A percentile compares a stretch with the other conserved stretches of the same genome.
Evolutionary conservation across 2,113 vertebrate genomes (phyloP).

Genomic region (Burhinus oedicnemus): DNA sequence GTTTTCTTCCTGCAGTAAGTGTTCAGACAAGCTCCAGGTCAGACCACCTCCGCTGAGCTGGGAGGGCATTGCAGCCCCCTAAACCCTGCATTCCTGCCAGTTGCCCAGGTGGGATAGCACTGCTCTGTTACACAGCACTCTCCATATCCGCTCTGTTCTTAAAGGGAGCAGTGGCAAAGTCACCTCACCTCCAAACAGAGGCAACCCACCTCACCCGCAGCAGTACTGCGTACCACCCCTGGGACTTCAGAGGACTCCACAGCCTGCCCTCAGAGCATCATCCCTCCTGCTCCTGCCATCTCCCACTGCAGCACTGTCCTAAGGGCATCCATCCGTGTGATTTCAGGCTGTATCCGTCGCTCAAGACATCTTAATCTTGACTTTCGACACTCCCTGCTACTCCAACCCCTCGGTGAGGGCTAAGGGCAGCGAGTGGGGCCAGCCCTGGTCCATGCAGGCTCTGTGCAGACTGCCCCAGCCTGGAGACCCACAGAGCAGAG

Average conservation of each 20-base stretch:
- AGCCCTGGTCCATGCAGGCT: accelerated
- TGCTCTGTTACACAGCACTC: background rate
- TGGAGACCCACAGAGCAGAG: background rate
- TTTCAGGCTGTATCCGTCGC: background rate
- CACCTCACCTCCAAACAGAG: background rate
- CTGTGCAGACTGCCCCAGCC: background rate
- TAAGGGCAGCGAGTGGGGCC: background rate
- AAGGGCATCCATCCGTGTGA: background rate
- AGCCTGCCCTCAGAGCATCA: background rate
- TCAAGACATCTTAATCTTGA: background rate
- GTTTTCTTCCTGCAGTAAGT: background rate
- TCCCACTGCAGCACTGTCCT: accelerated
- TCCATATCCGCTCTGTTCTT: no score
- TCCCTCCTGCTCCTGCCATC: background rate
- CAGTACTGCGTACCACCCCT: background rate
- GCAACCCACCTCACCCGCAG: background rate
- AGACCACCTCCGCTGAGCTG: background rate
- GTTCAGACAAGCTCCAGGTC: background rate
- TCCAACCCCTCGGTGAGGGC: background rate
- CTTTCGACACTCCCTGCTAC: background rate
- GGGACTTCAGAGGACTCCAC: background rate
- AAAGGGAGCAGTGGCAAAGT: background rate
- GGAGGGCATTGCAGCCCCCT: background rate
- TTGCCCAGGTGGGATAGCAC: background rate
- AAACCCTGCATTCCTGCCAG: background rate